Evolutionary conservation across 2,888 invertebrate genomes (phyloP).

Genomic region (Phengaris arion): DNA sequence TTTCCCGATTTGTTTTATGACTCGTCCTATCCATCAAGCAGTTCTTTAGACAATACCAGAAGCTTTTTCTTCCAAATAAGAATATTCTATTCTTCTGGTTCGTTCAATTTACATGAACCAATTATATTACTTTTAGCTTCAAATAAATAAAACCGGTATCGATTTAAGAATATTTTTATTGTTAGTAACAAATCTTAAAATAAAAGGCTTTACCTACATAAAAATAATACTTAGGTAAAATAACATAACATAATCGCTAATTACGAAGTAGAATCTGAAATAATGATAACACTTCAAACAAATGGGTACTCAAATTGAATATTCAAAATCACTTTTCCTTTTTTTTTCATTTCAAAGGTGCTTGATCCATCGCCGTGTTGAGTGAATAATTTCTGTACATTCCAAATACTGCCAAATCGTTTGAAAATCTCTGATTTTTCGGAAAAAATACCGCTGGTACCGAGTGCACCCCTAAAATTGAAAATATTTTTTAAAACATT

Average conservation of each 20-base stretch:
- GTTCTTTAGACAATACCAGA: no score
- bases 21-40: no score
- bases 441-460: conserved; percentile 86
- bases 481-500: background rate
- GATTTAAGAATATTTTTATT: background rate
- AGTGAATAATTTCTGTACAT: conserved; percentile 92
- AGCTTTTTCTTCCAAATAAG: no score
- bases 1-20: no score
- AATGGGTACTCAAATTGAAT: background rate
- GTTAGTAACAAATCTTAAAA: conserved; percentile 1
- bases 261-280: background rate
- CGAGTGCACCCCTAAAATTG: conserved; percentile 77
- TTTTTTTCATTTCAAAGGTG: conserved; percentile 12
- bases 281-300: background rate
- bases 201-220: background rate
- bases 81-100: no score
- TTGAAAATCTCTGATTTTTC: conserved; percentile 85
- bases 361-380: conserved; percentile 82
- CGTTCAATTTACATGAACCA: no score
- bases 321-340: background rate
- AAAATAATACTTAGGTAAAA: background rate
- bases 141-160: background rate
- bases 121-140: background rate
- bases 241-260: background rate
- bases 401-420: conserved; percentile 81